Conservation (phyloP, 53 echinoderm and acorn worm genomes). For the Antedon mediterranea region DNA sequence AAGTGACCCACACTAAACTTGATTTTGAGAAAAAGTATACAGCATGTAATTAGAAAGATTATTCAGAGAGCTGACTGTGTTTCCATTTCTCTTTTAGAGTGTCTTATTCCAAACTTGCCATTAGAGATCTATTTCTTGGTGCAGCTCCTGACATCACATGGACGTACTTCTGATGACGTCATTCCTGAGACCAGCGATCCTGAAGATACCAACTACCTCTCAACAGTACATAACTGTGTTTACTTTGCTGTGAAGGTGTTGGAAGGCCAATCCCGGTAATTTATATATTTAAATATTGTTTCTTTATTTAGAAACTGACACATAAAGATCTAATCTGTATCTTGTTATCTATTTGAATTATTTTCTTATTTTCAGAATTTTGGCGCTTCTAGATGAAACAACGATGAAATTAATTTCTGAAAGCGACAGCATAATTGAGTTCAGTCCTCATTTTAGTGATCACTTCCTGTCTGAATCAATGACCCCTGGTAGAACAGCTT, state of each 20-base stretch:
- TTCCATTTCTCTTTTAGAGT: conserved; percentile 19
- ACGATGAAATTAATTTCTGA: conserved; percentile 60
- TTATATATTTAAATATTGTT: too few species aligned
- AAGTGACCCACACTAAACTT: too few species aligned
- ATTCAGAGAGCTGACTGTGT: too few species aligned
- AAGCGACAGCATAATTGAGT: conserved; percentile 33
- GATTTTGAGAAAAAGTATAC: too few species aligned
- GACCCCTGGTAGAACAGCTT: conserved; percentile 3
- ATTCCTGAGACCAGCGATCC: conserved; percentile 11
- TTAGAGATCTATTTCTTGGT: conserved; percentile 89
- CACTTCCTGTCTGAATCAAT: conserved; percentile 31
- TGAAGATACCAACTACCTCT: conserved; percentile 62
- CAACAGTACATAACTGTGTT: conserved; percentile 74
- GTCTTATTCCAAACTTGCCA: conserved; percentile 61
- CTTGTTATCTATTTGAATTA: too few species aligned
- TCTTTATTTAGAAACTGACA: too few species aligned
- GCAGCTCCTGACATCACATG: conserved; percentile 80
- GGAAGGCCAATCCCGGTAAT: conserved; percentile 32
- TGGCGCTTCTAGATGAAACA: conserved; percentile 54
- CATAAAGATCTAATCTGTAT: too few species aligned
- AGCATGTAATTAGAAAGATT: too few species aligned
- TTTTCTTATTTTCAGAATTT: conserved; percentile 28
- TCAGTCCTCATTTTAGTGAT: conserved; percentile 26
- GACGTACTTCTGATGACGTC: conserved; percentile 23
- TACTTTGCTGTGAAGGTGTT: conserved; percentile 74